Evolutionary conservation across 2,888 invertebrate species (phyloP).

Genomic region (Nesidiocoris tenuis): DNA sequence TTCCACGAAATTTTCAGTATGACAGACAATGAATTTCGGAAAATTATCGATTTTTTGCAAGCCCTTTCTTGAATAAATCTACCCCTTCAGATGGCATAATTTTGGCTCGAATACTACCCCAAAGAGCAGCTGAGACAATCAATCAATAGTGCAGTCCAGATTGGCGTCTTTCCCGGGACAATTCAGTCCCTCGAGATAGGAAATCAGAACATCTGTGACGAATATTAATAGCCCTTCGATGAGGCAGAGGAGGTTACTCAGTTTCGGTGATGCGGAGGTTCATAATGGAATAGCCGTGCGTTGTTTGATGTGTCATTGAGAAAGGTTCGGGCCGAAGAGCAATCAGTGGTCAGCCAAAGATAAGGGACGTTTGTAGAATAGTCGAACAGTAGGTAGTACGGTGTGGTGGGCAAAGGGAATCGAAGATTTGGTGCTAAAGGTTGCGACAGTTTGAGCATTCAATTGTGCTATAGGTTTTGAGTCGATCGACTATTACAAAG

Average conservation of each 20-base stretch:
- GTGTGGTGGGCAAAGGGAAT: neutral
- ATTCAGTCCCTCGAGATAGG: neutral
- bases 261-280: constrained; percentile 4
- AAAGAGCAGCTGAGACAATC: too few species aligned
- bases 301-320: constrained; percentile 43
- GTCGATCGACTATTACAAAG: too few species aligned
- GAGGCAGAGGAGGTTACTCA: neutral
- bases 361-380: constrained; percentile 18
- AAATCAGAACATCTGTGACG: neutral
- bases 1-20: too few species aligned
- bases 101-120: too few species aligned
- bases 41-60: too few species aligned
- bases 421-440: neutral
- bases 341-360: constrained; percentile 35
- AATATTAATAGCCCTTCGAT: neutral
- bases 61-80: too few species aligned
- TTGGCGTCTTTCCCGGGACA: too few species aligned
- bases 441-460: neutral
- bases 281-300: constrained; percentile 31
- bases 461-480: neutral
- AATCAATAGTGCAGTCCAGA: too few species aligned
- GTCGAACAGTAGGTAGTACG: neutral
- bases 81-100: too few species aligned
- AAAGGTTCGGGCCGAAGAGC: constrained; percentile 20
- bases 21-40: too few species aligned